phyloP scores from a whole-genome alignment of 1,140 invertebrate species.

The Ladona fulva region DNA sequence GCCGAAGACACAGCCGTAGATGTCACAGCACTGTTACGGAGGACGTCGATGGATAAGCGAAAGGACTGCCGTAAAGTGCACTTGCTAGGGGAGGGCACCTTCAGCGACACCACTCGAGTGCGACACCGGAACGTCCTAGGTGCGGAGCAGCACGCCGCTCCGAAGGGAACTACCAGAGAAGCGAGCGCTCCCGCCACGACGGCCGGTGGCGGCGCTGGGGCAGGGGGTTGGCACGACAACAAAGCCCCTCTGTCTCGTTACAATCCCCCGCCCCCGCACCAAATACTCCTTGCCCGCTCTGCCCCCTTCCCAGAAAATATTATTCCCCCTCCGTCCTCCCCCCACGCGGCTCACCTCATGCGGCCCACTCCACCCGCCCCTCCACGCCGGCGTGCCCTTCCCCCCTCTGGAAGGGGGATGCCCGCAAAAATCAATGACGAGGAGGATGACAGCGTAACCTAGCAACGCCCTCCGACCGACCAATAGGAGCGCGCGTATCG shows the following conservation, averaged over 20 bases:
- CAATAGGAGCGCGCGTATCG: conserved; percentile 14
- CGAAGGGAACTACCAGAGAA: too few relatives aligned
- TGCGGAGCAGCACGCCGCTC: too few relatives aligned
- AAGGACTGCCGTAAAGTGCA: too few relatives aligned
- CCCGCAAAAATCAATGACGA: conserved; percentile 22
- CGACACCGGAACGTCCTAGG: too few relatives aligned
- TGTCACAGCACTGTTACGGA: too few relatives aligned
- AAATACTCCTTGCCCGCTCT: background rate
- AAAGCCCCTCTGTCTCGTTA: background rate
- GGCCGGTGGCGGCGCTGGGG: background rate
- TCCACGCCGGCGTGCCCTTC: background rate
- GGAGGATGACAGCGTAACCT: conserved; percentile 21
- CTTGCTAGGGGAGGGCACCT: too few relatives aligned
- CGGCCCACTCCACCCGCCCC: background rate
- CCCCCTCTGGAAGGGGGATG: background rate
- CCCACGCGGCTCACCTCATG: background rate
- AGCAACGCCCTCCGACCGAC: background rate
- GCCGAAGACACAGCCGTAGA: too few relatives aligned
- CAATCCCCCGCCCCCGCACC: background rate
- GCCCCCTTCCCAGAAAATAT: background rate
- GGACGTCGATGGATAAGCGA: too few relatives aligned
- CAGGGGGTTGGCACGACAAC: background rate
- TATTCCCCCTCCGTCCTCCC: conserved; percentile 8
- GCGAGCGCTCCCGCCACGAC: too few relatives aligned
- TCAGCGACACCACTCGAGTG: too few relatives aligned